Evolutionary conservation across 2,797 vertebrate species (phyloP), one percentile per base, ranked within the genome.

Genomic region (Pterois miles): DNA sequence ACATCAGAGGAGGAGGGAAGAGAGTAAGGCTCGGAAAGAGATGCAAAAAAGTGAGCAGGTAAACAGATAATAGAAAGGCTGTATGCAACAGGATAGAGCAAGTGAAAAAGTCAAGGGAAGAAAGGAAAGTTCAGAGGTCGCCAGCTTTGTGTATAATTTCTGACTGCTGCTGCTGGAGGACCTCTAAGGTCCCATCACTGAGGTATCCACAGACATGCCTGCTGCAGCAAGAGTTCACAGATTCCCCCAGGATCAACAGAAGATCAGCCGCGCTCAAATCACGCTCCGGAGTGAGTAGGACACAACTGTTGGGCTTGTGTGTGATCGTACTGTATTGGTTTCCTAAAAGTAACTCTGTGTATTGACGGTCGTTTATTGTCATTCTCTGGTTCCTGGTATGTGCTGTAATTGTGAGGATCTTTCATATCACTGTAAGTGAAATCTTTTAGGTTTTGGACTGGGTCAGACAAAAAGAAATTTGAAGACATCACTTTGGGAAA

Each of bases 261-360:
- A 85, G 86, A 90, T 94, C 89, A 95, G 93, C 83, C 79, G 71
- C 0, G 88, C 92, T 68, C 88, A 90, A n/a, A 94, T 95, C 90
- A 78, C 92, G 85, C 89, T 94, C 66, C 91, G 91, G 81, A 94
- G 94, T 95, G 90, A 95, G 94, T 94, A 88, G 74, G 78, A 36
- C 18, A 2, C 25, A 48, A 20, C 46, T 20, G 46, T 54, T 54
- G 54, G 14, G 16, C 9, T 29, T 18, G 27, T 54, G 52, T 54
- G 52, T 6, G 52, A 50, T 46, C 5, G 29, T 29, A 29, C 29
- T 29, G 29, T 4, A 46, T 46, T 16, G 40, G 16, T 46, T 46
- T 46, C 3, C 40, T 43, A 43, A 46, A 46, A 16, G 40, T 16
- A 20, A 46, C 40, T 46, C 40, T 20, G 40, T 46, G 40, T 29